phyloP scores from a whole-genome alignment of 1,140 invertebrate species.

The Camponotus floridanus region DNA sequence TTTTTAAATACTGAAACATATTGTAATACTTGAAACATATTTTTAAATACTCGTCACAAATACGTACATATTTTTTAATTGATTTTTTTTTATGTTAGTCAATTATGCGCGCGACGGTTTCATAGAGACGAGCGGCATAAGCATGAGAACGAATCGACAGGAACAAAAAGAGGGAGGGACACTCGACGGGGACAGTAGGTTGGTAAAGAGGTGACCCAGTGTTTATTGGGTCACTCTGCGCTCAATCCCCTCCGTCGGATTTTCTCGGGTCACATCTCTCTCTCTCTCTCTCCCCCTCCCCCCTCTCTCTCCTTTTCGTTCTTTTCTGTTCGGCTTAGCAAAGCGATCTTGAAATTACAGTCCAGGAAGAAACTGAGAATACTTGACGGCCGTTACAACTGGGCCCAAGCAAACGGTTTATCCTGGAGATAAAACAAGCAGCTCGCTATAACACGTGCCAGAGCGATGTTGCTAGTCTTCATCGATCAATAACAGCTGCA shows the following conservation, averaged over 20 bases:
- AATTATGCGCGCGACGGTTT: not conserved
- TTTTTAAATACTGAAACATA: too few species aligned
- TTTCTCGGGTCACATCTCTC: constrained; percentile 46
- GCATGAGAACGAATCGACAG: not conserved
- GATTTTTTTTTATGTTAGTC: too few species aligned
- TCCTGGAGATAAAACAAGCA: constrained; percentile 70
- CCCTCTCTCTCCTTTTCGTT: not conserved
- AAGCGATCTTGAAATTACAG: not conserved
- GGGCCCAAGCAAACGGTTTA: not conserved
- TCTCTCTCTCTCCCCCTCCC: not conserved
- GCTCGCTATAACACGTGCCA: constrained; percentile 57
- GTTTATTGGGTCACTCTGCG: constrained; percentile 64
- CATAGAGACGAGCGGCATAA: not conserved
- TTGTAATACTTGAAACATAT: too few species aligned
- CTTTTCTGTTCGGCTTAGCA: not conserved
- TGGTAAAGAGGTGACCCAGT: constrained; percentile 67
- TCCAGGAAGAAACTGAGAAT: constrained; percentile 6
- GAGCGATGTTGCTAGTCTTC: constrained; percentile 80
- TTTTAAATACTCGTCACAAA: too few species aligned
- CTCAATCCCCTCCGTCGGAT: constrained; percentile 40
- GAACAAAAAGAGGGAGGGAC: not conserved
- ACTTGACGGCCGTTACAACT: not conserved
- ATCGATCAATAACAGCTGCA: constrained; percentile 86
- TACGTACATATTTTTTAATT: too few species aligned
- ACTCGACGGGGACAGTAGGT: constrained; percentile 4